Evolutionary conservation across 64 coral and sea anemone genomes (phyloP).

Genomic region (Cladopsammia gracilis): DNA sequence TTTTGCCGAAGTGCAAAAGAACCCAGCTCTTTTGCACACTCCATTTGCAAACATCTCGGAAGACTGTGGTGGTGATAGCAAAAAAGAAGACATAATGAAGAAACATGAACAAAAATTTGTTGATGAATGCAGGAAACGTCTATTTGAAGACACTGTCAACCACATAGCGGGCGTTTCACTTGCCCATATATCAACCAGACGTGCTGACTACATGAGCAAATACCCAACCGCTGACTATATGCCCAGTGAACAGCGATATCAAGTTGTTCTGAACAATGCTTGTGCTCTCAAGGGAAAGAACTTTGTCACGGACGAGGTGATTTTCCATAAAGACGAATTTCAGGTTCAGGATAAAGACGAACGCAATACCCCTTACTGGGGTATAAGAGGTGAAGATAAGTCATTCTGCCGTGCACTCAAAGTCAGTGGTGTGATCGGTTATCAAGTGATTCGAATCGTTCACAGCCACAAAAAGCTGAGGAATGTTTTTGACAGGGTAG

Average conservation of each 20-base stretch:
- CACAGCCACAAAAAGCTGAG: background rate
- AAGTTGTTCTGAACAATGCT: constrained; percentile 52
- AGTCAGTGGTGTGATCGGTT: constrained; percentile 47
- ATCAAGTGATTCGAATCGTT: constrained; percentile 43
- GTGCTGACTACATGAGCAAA: constrained; percentile 34
- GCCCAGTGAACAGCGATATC: constrained; percentile 43
- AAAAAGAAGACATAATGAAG: constrained; percentile 35
- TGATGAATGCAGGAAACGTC: constrained; percentile 13
- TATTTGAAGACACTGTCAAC: constrained; percentile 3
- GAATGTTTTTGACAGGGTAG: background rate
- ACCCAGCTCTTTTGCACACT: constrained; percentile 35
- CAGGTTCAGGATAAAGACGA: background rate
- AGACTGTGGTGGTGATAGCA: constrained; percentile 7
- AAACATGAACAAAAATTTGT: constrained; percentile 16
- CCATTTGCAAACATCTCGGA: constrained; percentile 13
- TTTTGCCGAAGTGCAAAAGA: constrained; percentile 19
- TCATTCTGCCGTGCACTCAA: constrained; percentile 40
- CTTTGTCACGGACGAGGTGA: constrained; percentile 67
- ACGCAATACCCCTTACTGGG: constrained; percentile 21
- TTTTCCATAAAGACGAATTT: constrained; percentile 8
- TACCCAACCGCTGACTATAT: constrained; percentile 1
- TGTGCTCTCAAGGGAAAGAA: constrained; percentile 34
- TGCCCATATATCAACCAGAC: constrained; percentile 17
- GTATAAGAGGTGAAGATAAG: background rate
- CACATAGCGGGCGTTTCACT: constrained; percentile 56